phyloP scores from a whole-genome alignment of 2,797 vertebrate species.

The Buceros bicornis region DNA sequence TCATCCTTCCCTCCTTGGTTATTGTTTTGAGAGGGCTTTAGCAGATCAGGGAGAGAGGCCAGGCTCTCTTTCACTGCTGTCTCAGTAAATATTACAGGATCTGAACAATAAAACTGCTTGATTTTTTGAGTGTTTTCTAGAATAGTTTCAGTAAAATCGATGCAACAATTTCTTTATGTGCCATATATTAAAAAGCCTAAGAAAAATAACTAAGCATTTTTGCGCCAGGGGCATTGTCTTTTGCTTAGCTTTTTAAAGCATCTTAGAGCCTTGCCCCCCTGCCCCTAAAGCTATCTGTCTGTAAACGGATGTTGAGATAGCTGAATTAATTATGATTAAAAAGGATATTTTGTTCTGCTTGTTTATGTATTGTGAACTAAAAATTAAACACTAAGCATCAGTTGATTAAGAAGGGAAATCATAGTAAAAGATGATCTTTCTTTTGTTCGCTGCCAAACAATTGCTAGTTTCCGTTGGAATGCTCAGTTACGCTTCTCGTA shows the following conservation, averaged over 20 bases:
- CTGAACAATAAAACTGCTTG: neutral
- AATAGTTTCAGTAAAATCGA: neutral
- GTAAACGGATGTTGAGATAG: neutral
- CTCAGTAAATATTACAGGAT: neutral
- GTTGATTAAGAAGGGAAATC: neutral
- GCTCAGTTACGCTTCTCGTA: neutral
- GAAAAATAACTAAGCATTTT: neutral
- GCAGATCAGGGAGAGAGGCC: neutral
- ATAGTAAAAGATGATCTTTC: neutral
- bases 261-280: neutral
- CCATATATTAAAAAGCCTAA: neutral
- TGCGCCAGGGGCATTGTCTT: neutral
- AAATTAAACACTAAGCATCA: neutral
- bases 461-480: neutral
- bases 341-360: neutral
- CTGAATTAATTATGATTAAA: slow-evolving; percentile 4
- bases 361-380: neutral
- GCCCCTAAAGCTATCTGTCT: neutral
- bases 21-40: neutral
- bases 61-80: neutral
- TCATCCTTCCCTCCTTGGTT: neutral
- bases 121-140: neutral
- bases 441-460: neutral
- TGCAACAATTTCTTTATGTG: neutral
- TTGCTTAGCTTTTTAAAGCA: neutral